Evolutionary conservation across 2,113 vertebrate species (phyloP).

Genomic region (Formicarius rufipectus): DNA sequence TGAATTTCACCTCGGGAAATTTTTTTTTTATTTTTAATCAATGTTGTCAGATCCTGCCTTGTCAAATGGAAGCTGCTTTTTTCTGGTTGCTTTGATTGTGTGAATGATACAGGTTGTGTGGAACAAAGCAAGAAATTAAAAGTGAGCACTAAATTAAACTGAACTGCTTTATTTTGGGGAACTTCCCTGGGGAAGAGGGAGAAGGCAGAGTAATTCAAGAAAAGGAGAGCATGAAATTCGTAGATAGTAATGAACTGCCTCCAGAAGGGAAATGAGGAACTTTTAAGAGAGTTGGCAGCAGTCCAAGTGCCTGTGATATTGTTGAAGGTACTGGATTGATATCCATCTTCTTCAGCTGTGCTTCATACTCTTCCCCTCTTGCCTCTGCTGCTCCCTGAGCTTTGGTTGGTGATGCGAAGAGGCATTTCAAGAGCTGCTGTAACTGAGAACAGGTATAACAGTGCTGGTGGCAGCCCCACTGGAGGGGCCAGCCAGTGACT

Average conservation of each 20-base stretch:
- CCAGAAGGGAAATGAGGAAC: background rate
- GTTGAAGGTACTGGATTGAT: background rate
- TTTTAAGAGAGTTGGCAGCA: background rate
- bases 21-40: background rate
- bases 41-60: background rate
- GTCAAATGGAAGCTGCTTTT: background rate
- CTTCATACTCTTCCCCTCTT: background rate
- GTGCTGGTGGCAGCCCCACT: background rate
- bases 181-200: background rate
- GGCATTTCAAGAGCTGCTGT: background rate
- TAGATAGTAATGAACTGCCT: background rate
- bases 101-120: background rate
- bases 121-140: background rate
- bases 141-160: background rate
- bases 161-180: background rate
- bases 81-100: background rate
- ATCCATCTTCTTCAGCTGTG: background rate
- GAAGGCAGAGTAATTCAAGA: background rate
- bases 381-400: background rate
- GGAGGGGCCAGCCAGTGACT: no score
- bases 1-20: background rate
- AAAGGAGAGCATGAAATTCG: background rate
- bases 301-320: background rate
- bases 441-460: fast-evolving
- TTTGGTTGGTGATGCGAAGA: background rate